phyloP scores from a whole-genome alignment of 2,797 vertebrate genomes.

The Uromys caudimaculatus region DNA sequence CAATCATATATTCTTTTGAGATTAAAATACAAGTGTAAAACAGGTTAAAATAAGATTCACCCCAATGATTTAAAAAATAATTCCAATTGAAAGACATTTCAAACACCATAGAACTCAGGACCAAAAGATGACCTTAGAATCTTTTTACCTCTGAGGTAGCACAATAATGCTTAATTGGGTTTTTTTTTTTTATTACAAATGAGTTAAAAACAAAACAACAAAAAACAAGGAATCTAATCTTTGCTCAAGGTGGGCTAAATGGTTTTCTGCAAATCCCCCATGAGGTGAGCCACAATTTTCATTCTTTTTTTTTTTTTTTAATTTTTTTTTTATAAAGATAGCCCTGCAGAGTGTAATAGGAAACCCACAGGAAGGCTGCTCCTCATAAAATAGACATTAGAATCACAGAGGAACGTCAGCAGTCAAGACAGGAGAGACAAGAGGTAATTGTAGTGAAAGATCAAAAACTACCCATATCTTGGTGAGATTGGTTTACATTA shows the following conservation, averaged over 20 bases:
- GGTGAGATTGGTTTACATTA: conserved; percentile 83
- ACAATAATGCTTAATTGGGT: conserved; percentile 88
- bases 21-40: conserved; percentile 85
- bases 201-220: conserved; percentile 83
- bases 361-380: conserved; percentile 86
- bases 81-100: conserved; percentile 80
- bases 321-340: conserved; percentile 77
- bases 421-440: conserved; percentile 77
- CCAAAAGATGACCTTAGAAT: conserved; percentile 84
- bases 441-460: conserved; percentile 78
- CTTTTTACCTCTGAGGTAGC: conserved; percentile 88
- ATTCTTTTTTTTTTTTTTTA: conserved; percentile 73
- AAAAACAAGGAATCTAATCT: conserved; percentile 82
- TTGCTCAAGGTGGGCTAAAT: conserved; percentile 85
- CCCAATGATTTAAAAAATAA: conserved; percentile 82
- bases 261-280: conserved; percentile 81
- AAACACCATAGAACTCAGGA: conserved; percentile 85
- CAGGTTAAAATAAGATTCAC: conserved; percentile 84
- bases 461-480: conserved; percentile 80
- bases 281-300: conserved; percentile 80
- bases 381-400: conserved; percentile 83
- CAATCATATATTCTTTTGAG: conserved; percentile 84
- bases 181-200: conserved; percentile 78
- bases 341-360: conserved; percentile 84
- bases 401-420: conserved; percentile 78